Percentiles rank a stretch among this genome's conserved stretches.
phyloP scores from a whole-genome alignment of 2,797 vertebrate genomes.

The Benthosema pterotum region DNA sequence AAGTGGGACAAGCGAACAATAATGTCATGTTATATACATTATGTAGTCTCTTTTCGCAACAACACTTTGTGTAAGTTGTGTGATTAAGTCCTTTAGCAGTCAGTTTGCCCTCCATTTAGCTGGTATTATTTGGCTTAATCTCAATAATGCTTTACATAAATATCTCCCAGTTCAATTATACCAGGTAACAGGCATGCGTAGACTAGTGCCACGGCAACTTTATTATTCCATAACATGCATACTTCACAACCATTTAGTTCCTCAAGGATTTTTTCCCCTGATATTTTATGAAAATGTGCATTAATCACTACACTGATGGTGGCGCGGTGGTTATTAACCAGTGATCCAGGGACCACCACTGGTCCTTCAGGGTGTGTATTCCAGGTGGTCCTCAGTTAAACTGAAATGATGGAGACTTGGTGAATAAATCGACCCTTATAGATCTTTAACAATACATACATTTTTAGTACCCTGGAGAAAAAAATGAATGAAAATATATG shows the following conservation, averaged over 20 bases:
- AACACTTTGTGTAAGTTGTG: slow-evolving; percentile 18
- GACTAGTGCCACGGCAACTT: neutral
- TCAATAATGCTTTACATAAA: slow-evolving; percentile 27
- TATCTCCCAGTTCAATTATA: slow-evolving; percentile 21
- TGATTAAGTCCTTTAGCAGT: slow-evolving; percentile 46
- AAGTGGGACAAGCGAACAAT: slow-evolving; percentile 6
- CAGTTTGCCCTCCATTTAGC: slow-evolving; percentile 39
- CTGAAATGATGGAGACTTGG: too few species aligned
- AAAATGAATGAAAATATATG: too few species aligned
- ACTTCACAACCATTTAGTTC: neutral
- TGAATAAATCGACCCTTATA: too few species aligned
- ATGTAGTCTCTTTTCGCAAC: slow-evolving; percentile 14
- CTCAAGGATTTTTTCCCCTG: neutral
- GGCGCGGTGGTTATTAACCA: too few species aligned
- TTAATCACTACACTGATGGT: too few species aligned
- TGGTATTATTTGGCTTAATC: slow-evolving; percentile 14
- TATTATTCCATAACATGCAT: slow-evolving; percentile 22
- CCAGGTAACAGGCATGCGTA: slow-evolving; percentile 2
- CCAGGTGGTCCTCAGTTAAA: too few species aligned
- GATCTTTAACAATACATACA: too few species aligned
- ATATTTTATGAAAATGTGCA: too few species aligned
- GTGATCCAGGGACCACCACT: too few species aligned
- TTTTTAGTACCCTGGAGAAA: too few species aligned
- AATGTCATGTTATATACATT: slow-evolving; percentile 13
- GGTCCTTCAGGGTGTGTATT: too few species aligned